Evolutionary conservation across 2,888 invertebrate genomes (phyloP), one percentile per base, ranked within the genome.

Genomic region (Cancer borealis): DNA sequence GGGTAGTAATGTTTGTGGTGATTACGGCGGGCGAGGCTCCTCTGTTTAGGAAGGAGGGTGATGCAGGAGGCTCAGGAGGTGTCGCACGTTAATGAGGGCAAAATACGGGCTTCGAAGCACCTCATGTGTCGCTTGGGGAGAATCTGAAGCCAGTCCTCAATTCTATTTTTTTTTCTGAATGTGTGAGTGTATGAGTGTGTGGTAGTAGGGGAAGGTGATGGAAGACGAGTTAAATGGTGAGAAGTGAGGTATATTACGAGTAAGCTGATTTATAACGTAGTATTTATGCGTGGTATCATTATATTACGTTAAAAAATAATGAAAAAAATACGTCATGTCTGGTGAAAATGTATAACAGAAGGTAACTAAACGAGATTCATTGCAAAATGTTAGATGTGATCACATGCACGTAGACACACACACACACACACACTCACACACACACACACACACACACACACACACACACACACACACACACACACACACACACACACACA

Each of bases 401-500:
- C 89, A 47, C 49, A 39, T 39, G 39, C 39, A 39, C 39, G 39
- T 39, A 39, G 39, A 2, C 39, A 90, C 90, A 49, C 49, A 49
- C 90, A 89, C 49, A 89, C 49, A 89, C 89, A 47, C 89, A 89
- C 46, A 49, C 49, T 21, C 89, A 89, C 46, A 89, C 46, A 89
- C 46, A 90, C n/a, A 90, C n/a, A 90, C n/a, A 90, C 14, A 91
- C n/a, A 60, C n/a, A 91, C 30, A 54, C 90, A 91, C 90, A 91
- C 60, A 89, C 89, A 88, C 88, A 88, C 88, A 88, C 88, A 88
- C 47, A 90, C 47, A 91, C 54, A 91, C 54, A 91, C 60, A 91
- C 91, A 60, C 91, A 90, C 90, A 90, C 90, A 90, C 90, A 90
- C 90, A 49, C 54, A 54, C 54, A 90, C 88, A 88, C 88, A 88